A percentile compares a stretch with the other conserved stretches of the same genome.
Evolutionary conservation across 2,888 invertebrate species (phyloP).

Genomic region (Ceriagrion tenellum): DNA sequence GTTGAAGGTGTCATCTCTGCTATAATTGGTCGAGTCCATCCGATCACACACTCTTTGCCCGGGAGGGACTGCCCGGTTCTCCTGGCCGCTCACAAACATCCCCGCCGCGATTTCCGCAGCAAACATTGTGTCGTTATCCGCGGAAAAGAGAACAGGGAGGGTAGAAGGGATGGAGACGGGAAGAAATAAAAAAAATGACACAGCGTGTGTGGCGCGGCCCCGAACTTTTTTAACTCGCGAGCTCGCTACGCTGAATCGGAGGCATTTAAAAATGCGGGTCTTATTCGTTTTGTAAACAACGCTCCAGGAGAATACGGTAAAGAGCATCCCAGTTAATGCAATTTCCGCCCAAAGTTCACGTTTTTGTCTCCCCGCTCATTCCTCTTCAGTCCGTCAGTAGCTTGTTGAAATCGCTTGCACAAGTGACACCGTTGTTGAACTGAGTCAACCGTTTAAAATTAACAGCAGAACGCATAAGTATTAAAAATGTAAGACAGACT

Average conservation of each 20-base stretch:
- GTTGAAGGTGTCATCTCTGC: neutral
- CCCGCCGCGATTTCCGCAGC: conserved; percentile 24
- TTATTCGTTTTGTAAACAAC: conserved; percentile 18
- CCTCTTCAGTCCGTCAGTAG: neutral
- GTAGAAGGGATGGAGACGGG: neutral
- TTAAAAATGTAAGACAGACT: neutral
- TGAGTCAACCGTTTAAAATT: neutral
- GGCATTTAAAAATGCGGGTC: conserved; percentile 18
- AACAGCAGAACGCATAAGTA: neutral
- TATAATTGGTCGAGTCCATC: conserved; percentile 36
- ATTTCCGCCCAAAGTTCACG: neutral
- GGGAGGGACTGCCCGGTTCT: neutral
- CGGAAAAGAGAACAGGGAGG: no score
- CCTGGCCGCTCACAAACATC: neutral
- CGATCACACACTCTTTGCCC: conserved; percentile 28
- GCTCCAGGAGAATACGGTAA: neutral
- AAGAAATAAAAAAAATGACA: neutral
- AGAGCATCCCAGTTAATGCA: conserved; percentile 13
- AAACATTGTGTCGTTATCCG: conserved; percentile 15
- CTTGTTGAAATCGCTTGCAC: neutral
- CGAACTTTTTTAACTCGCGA: neutral
- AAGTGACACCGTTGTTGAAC: neutral
- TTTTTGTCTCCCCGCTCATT: neutral
- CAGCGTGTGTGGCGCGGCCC: neutral
- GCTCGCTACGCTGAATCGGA: neutral